phyloP scores from a whole-genome alignment of 1,140 invertebrate species.

The Thaumatotibia leucotreta region DNA sequence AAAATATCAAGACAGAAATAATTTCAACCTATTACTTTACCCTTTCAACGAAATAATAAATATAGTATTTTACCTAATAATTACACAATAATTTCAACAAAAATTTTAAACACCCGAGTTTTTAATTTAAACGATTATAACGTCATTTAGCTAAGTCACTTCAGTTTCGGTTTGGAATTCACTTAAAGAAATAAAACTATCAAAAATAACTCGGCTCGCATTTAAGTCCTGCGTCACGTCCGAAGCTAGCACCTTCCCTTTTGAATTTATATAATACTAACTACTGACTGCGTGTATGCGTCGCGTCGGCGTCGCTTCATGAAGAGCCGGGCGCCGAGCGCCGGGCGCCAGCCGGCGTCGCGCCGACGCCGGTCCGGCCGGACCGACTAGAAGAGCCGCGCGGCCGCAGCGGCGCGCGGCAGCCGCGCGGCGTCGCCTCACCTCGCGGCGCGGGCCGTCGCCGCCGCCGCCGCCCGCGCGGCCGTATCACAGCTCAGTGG shows the following conservation, averaged over 20 bases:
- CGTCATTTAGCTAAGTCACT: slow-evolving; percentile 69
- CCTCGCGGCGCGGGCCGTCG: slow-evolving; percentile 13
- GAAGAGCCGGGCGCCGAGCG: slow-evolving; percentile 19
- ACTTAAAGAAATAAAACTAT: slow-evolving; percentile 76
- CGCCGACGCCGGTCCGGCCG: slow-evolving; percentile 35
- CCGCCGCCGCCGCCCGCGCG: slow-evolving; percentile 29
- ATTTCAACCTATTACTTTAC: slow-evolving; percentile 68
- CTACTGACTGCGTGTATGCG: slow-evolving; percentile 56
- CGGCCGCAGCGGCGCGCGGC: slow-evolving; percentile 30
- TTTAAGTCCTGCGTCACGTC: slow-evolving; percentile 70
- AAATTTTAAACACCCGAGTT: slow-evolving; percentile 72
- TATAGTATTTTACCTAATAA: slow-evolving; percentile 73
- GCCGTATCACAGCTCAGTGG: slow-evolving; percentile 59
- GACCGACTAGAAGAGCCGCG: slow-evolving; percentile 42
- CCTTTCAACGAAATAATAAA: slow-evolving; percentile 71
- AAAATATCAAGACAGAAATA: slow-evolving; percentile 76
- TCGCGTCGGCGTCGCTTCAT: slow-evolving; percentile 28
- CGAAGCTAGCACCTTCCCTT: slow-evolving; percentile 75
- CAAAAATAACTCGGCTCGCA: slow-evolving; percentile 75
- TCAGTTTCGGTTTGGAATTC: slow-evolving; percentile 63
- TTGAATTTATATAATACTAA: slow-evolving; percentile 72
- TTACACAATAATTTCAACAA: slow-evolving; percentile 76
- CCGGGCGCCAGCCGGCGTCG: slow-evolving; percentile 19
- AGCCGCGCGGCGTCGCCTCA: slow-evolving; percentile 31
- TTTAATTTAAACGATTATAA: slow-evolving; percentile 61